Base-by-base conservation (phyloP, 2,888 invertebrate species). In the Kryphioiulus occultus region DNA sequence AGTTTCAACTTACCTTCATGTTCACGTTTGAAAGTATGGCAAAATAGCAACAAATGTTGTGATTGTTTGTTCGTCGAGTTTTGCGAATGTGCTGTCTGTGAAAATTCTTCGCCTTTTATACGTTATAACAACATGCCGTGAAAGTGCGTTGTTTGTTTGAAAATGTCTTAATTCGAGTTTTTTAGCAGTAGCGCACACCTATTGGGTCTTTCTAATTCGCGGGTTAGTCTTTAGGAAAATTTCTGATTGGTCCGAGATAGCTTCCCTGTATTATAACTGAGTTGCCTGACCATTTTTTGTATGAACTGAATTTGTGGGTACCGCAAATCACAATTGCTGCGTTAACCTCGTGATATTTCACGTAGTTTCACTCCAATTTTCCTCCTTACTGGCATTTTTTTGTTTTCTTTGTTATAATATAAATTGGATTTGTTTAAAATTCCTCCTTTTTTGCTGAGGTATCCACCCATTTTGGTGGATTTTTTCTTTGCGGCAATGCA, bases 341-440 rank as follows among this genome's bases (percentile, higher is more conserved):
- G 85, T 42, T 85, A 44, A 85, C 85, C 85, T 85, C 85, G 85
- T 85, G 44, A 85, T 44, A 42, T 85, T 85, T 85, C 85, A 42
- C 85, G 44, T 85, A 85, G 85, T 85, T 85, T 85, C 44, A 85
- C 85, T 85, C 39, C 78, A 78, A 78, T 78, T 78, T 78, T 78
- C 78, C 30, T 78, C 78, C 78, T 78, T 26, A 78, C 78, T 78
- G 15, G 78, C 30, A 78, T 78, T 78, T 78, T 78, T 30, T 78
- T 78, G 30, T 78, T 78, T 78, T 78, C 78, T 78, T 78, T 78
- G 78, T 78, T 78, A 78, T 30, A 30, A 30, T 30, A 78, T 78
- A 78, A 78, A 78, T 78, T 78, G 78, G 78, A 78, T 30, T 78
- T 78, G 78, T 78, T 78, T 78, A 78, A 78, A 78, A 78, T 78